Evolutionary conservation across 2,113 vertebrate species (phyloP), one percentile per base, ranked within the genome.

Genomic region (Zapornia atra): DNA sequence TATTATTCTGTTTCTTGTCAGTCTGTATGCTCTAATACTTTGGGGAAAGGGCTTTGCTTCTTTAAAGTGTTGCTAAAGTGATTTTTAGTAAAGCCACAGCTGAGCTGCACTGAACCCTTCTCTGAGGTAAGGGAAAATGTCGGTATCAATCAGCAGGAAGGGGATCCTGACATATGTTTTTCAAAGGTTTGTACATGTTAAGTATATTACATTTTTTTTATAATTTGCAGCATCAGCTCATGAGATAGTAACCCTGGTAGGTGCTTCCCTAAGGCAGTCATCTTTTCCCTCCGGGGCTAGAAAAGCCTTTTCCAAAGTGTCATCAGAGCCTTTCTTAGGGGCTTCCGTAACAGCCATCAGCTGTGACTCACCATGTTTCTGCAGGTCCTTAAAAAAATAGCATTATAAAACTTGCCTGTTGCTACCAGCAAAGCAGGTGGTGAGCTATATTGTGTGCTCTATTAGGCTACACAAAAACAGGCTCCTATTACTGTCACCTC

Each of bases 151-250:
- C 33, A 94, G 83, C 34, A 81, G 85, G 82, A 53, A 1, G 5
- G 46, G 73, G 81, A 92, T 78, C 84, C 68, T 86, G 59, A 44
- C 51, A 42, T 69, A 78, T 31, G 81, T 82, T 88, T 86, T 93
- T 92, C 24, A 80, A 93, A 94, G 85, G 64, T 94, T 96, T 96
- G 65, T 92, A 82, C 80, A 87, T 90, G 40, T 96, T 80, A 93
- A 94, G 78, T n/a, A 72, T 90, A 69, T 96, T 93, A 40, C 72
- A 72, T 86, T 91, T 94, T 93, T 93, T 96, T 96, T 86, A 91
- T 96, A 73, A 93, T 88, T 96, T 92, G 78, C 85, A 72, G 88
- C 75, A 82, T 95, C 84, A 80, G 33, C 69, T 91, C 78, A 80
- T 64, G 88, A 92, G 88, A 66, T 66, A 88, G 87, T 91, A 94